Evolutionary conservation across 2,113 vertebrate species (phyloP).

Genomic region (Labeo rohita): DNA sequence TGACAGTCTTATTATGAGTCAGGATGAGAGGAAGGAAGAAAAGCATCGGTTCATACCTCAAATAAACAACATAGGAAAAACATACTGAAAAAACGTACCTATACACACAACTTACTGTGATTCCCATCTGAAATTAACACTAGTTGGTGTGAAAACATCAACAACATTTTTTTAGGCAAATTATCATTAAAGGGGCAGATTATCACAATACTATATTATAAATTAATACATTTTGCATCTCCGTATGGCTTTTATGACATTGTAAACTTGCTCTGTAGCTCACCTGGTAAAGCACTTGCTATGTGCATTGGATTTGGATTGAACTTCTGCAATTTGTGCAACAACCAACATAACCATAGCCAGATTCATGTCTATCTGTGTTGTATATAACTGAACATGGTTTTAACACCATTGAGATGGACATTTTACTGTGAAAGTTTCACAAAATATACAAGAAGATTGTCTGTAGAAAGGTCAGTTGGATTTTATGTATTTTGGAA

Average conservation of each 20-base stretch:
- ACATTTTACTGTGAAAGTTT: not conserved
- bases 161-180: not conserved
- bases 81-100: not conserved
- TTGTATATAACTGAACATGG: not conserved
- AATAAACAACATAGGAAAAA: not conserved
- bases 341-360: not conserved
- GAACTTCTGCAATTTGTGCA: not conserved
- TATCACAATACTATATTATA: too few species aligned
- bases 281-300: not conserved
- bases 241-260: not conserved
- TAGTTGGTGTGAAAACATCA: not conserved
- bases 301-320: not conserved
- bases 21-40: not conserved
- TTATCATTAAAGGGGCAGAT: not conserved
- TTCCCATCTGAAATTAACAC: not conserved
- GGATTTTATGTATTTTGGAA: not conserved
- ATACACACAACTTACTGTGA: not conserved
- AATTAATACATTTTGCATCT: not conserved
- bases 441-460: not conserved
- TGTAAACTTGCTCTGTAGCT: not conserved
- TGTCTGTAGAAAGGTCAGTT: not conserved
- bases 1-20: constrained; percentile 44
- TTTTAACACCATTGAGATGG: not conserved
- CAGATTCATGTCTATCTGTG: not conserved
- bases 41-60: not conserved